phyloP scores from a whole-genome alignment of 2,797 vertebrate species.

The Neopelma chrysocephalum region DNA sequence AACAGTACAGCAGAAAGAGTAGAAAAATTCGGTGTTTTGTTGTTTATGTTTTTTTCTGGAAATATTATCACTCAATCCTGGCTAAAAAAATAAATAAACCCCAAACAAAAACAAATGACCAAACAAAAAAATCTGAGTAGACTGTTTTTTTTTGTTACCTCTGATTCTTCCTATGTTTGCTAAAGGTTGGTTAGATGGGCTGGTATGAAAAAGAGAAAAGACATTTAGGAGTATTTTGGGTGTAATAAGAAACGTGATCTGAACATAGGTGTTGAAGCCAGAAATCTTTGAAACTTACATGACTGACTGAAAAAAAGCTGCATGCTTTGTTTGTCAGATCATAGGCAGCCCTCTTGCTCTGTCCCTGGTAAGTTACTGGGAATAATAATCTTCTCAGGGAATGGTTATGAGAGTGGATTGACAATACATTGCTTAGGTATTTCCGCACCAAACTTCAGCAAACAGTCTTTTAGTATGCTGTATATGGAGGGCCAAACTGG shows the following conservation, averaged over 20 bases:
- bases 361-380: background rate
- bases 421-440: background rate
- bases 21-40: background rate
- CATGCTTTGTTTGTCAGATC: background rate
- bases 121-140: background rate
- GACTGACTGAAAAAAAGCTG: background rate
- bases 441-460: background rate
- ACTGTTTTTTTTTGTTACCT: background rate
- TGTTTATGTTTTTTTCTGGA: background rate
- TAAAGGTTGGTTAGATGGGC: background rate
- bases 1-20: background rate
- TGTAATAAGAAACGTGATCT: background rate
- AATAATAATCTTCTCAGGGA: background rate
- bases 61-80: background rate
- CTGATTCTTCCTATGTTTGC: background rate
- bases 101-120: too few relatives aligned
- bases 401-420: background rate
- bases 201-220: background rate
- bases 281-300: background rate
- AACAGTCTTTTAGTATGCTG: background rate
- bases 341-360: background rate
- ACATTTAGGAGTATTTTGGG: background rate
- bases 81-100: background rate
- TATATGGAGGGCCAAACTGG: background rate
- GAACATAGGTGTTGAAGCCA: background rate